Evolutionary conservation across 2,113 vertebrate species (phyloP), one percentile per base, ranked within the genome.

Genomic region (Damaliscus lunatus): DNA sequence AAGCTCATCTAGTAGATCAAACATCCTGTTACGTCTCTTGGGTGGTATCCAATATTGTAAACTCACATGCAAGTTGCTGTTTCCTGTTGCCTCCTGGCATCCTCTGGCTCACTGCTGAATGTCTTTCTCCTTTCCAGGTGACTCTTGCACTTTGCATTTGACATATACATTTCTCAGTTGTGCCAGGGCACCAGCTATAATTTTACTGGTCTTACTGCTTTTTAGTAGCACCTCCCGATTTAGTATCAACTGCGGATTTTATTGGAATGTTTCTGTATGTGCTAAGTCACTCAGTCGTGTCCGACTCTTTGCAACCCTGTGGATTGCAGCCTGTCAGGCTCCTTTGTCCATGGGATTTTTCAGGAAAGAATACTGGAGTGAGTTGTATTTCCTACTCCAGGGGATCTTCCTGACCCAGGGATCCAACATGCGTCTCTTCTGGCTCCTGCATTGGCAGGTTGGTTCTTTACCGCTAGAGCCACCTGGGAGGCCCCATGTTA

Each of bases 221-320:
- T 90, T 87, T 64, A 97, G 40, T 40, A 89, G 31, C 29, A 92
- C 4, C 67, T 87, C 60, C 59, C 46, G 48, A 91, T 94, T 92
- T 94, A 89, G 86, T 62, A 95, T 53, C 59, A 93, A 77, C 40
- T 84, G 40, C 52, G 80, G 94, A 64, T 85, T 94, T 89, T 27
- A 60, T 7, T 87, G 52, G 31, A 60, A 43, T 77, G 52, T 7
- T 55, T 94, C 71, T 81, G 36, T 40, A n/a, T 40, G n/a, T 40
- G 67, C 19, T 71, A 71, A 71, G 67, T 71, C n/a, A 36, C 17
- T 71, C n/a, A 71, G 67, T 71, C 5, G 0, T 40, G 67, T 74
- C 19, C 1, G 3, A 74, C 11, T 74, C n/a, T 36, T 40, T 23
- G 67, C n/a, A 40, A 23, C 1, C 5, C n/a, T 40, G 19, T 40